phyloP scores from a whole-genome alignment of 2,113 vertebrate species.

The Pithys albifrons region DNA sequence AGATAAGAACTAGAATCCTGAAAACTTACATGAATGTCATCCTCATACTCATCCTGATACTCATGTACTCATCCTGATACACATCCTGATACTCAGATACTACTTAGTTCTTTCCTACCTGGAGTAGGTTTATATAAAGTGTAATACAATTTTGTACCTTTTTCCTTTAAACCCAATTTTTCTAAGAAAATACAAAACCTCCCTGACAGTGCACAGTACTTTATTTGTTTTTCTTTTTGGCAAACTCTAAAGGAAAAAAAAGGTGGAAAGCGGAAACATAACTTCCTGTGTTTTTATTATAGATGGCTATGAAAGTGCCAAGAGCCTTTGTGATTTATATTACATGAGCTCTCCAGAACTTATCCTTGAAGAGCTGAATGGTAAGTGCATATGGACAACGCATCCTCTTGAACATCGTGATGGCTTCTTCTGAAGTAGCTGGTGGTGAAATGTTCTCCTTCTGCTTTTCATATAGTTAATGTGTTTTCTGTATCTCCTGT shows the following conservation, averaged over 20 bases:
- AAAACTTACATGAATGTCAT: neutral
- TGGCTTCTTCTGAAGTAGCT: neutral
- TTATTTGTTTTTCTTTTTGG: neutral
- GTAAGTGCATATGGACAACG: constrained; percentile 70
- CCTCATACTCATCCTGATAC: neutral
- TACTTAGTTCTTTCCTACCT: neutral
- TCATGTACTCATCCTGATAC: neutral
- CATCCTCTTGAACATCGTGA: neutral
- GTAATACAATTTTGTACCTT: neutral
- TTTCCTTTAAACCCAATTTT: neutral
- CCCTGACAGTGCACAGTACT: neutral
- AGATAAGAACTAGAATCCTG: neutral
- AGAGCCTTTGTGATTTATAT: constrained; percentile 94
- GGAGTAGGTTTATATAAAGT: neutral
- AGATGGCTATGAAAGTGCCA: constrained; percentile 97
- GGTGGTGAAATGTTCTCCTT: neutral
- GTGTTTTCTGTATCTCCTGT: neutral
- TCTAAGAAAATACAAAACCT: neutral
- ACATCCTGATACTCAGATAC: neutral
- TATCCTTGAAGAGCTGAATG: constrained; percentile 87
- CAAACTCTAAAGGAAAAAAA: neutral
- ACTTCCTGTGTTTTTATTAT: constrained; percentile 33
- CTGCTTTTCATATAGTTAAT: neutral
- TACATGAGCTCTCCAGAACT: constrained; percentile 95
- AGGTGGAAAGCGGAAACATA: neutral